Percentiles rank a stretch among this genome's conserved stretches.
Conservation (phyloP, 2,113 vertebrate genomes). For the Ctenomys sociabilis region DNA sequence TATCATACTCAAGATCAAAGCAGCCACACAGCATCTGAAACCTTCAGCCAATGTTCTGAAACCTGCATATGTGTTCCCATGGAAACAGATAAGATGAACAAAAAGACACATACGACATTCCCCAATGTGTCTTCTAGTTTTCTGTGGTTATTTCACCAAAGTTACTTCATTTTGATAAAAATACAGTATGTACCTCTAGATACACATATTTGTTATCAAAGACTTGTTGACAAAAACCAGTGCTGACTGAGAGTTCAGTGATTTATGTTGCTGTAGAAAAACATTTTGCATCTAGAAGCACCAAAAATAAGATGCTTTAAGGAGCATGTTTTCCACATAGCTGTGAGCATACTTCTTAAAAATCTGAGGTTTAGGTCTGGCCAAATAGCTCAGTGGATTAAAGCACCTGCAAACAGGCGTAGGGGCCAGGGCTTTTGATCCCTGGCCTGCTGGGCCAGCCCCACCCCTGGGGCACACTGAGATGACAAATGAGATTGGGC, state of each 20-base stretch:
- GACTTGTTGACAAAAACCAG: neutral
- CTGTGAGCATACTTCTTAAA: neutral
- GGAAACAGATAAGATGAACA: neutral
- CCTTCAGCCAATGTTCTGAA: neutral
- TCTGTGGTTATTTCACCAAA: neutral
- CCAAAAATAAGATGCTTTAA: neutral
- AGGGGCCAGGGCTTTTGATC: too few species aligned
- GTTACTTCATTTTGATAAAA: neutral
- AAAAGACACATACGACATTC: neutral
- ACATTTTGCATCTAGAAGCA: neutral
- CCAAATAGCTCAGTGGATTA: too few species aligned
- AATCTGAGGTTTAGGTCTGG: too few species aligned
- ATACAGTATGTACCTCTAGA: neutral
- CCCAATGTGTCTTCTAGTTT: neutral
- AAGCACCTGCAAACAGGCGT: too few species aligned
- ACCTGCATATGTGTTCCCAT: neutral
- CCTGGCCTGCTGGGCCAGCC: too few species aligned
- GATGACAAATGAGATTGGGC: too few species aligned
- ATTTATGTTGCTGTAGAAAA: neutral
- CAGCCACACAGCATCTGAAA: neutral
- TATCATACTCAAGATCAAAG: neutral
- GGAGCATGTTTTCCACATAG: neutral
- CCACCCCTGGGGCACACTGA: too few species aligned
- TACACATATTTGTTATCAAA: neutral
- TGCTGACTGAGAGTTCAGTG: neutral